phyloP scores from a whole-genome alignment of 2,113 vertebrate species.

The Cottus gobio region DNA sequence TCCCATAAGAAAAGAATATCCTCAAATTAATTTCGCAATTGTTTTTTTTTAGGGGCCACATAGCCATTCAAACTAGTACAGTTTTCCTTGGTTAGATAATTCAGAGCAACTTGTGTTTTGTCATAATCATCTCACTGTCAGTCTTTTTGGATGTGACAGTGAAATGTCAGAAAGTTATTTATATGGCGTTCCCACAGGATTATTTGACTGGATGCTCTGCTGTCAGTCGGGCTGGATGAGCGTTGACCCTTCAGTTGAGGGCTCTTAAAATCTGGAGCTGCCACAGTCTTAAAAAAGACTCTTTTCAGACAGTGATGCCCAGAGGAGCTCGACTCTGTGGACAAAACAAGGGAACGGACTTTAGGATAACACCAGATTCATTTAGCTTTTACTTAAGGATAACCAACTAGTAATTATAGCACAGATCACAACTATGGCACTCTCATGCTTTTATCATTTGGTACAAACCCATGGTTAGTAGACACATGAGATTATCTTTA shows the following conservation, averaged over 20 bases:
- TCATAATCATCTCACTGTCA: background rate
- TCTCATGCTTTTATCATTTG: background rate
- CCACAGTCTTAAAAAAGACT: slow-evolving; percentile 31
- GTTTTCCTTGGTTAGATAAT: slow-evolving; percentile 4
- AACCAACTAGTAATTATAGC: background rate
- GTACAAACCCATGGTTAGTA: background rate
- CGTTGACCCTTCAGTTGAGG: slow-evolving; percentile 26
- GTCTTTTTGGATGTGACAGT: background rate
- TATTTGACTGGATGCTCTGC: slow-evolving; percentile 36
- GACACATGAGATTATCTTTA: background rate
- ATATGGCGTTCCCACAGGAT: slow-evolving; percentile 9
- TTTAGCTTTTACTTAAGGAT: background rate
- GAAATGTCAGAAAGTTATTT: slow-evolving; percentile 17
- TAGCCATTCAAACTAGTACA: slow-evolving; percentile 18
- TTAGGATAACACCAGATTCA: background rate
- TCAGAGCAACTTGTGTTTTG: background rate
- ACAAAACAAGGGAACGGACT: slow-evolving; percentile 15
- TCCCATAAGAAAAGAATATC: slow-evolving; percentile 63
- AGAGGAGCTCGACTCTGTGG: slow-evolving; percentile 9
- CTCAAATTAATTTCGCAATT: slow-evolving; percentile 37
- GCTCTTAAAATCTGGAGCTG: slow-evolving; percentile 27
- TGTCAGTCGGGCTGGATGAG: slow-evolving; percentile 54
- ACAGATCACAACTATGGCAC: too few species aligned
- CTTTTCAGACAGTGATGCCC: slow-evolving; percentile 24
- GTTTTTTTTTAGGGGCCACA: background rate